Percentiles rank a stretch among this genome's conserved stretches.
phyloP scores from a whole-genome alignment of 30 jellyfish, hydroid and myxozoan genomes.

The Rhopilema esculentum region DNA sequence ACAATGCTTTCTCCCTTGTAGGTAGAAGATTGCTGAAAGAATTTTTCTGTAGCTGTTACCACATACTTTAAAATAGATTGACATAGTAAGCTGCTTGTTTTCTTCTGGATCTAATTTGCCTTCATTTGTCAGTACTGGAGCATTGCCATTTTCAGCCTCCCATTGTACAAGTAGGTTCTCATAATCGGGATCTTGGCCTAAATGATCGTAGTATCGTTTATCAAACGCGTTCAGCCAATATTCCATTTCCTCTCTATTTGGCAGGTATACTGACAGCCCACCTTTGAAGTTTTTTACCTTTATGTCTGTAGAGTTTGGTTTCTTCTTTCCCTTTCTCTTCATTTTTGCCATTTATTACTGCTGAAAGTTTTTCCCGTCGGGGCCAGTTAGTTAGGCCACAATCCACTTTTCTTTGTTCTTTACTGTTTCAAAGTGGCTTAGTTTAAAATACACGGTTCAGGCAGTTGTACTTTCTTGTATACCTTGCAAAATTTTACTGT shows the following conservation, averaged over 20 bases:
- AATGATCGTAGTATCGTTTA: conserved; percentile 19
- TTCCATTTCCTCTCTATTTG: conserved; percentile 14
- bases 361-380: not conserved
- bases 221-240: conserved; percentile 17
- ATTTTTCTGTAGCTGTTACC: conserved; percentile 12
- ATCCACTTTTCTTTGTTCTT: too few relatives aligned
- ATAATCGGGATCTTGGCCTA: conserved; percentile 7
- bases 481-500: too few relatives aligned
- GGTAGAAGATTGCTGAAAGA: conserved; percentile 2
- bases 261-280: conserved; percentile 24
- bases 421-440: not conserved
- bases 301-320: conserved; percentile 1
- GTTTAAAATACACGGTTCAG: not conserved
- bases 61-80: conserved; percentile 3
- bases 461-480: not conserved
- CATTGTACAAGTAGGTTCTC: conserved; percentile 10
- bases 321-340: conserved; percentile 25
- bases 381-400: conserved; percentile 3
- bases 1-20: conserved; percentile 30
- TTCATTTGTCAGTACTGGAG: conserved; percentile 11
- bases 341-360: conserved; percentile 13
- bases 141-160: conserved; percentile 27
- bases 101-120: conserved; percentile 22
- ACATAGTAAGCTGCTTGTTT: conserved; percentile 8
- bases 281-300: conserved; percentile 15